Base-by-base conservation (phyloP, 2,888 invertebrate genomes). In the Ornithoptera alexandrae region DNA sequence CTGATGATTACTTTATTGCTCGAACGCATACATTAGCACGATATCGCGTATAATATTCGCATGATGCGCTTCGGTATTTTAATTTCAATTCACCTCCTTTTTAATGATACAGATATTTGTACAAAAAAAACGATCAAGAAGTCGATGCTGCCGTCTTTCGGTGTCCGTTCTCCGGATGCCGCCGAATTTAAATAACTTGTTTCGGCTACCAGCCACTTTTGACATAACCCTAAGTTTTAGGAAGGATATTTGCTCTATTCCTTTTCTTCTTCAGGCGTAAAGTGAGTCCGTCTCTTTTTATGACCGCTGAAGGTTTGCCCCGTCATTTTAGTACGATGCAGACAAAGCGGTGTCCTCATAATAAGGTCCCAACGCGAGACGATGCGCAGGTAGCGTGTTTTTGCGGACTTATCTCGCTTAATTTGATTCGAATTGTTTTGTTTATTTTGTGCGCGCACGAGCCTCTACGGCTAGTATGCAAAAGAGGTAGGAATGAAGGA, bases 1-100 rank as follows among this genome's bases (percentile, higher is more conserved):
- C 79, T 80, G 84, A 84, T 89, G 88, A 91, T 90, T 89, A 84
- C 89, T 91, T 92, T 92, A 92, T 91, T 91, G 91, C 84, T 82
- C 83, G 80, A 85, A 82, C 83, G 85, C 82, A 84, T 79, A 81
- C 74, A 79, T 77, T 76, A 75, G 65, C 77, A 72, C 76, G 60
- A 76, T 78, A 81, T 83, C 81, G 79, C 80, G 80, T 81, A 79
- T 80, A 78, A 82, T 78, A 81, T 80, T 81, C 77, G 76, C 78
- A 78, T 79, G 78, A 81, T 78, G 79, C 78, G 72, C 74, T 72
- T 73, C 74, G 77, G 79, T 75, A 81, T 83, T 84, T 84, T 79
- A 80, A 84, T 84, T 83, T 83, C 81, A 84, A 83, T 84, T 80
- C 79, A 67, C 72, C 74, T 74, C 72, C 74, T 72, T 73, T 68